Base-by-base conservation (phyloP, 2,797 vertebrate genomes). In the Sebastes reedi region DNA sequence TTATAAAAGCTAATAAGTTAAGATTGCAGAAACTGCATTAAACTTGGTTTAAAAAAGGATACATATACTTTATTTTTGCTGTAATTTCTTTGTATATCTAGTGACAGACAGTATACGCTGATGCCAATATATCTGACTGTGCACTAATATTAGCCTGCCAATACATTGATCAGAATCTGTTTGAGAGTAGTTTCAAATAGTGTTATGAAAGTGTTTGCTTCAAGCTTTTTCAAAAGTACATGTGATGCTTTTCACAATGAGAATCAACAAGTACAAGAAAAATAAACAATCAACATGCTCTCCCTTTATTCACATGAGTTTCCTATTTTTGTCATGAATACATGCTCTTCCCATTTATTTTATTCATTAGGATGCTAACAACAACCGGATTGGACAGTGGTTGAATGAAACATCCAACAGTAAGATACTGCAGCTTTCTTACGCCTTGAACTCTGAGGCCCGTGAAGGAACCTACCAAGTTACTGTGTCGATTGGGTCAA, bases 341-440 rank as follows among this genome's bases (percentile, higher is more conserved):
- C 13, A 6, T 32, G 8, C 22, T 60, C 14, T 42, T 52, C 25
- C 25, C 6, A 6, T 67, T 52, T 8, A 4, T 46, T 5, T 20
- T 1, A 16, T 56, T 42, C n/a, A 10, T 72, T 84, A 97, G 96
- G 93, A 96, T 87, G 22, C 82, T 32, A 22, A 62, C n/a, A 8
- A 6, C 0, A 96, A 95, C 84, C 86, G 88, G 32, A 95, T 96
- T 77, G 94, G 89, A 16, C 95, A 96, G 80, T 96, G 96, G 96
- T 54, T 94, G 42, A 93, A 95, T 4, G 6, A 89, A 27, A 86
- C 74, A 3, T 89, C 94, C 0, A 6, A 69, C 10, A 59, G 84
- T 67, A 93, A 86, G 87, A 95, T 96, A n/a, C 34, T 94, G 81
- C 93, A 96, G 66, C 91, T 91, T 27, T 95, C 93, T 55, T 87